These are phyloP conservation scores for Drosophila longiperda DNA, from an alignment of 2,888 invertebrate species.

Conservation along the genomic window DNA sequence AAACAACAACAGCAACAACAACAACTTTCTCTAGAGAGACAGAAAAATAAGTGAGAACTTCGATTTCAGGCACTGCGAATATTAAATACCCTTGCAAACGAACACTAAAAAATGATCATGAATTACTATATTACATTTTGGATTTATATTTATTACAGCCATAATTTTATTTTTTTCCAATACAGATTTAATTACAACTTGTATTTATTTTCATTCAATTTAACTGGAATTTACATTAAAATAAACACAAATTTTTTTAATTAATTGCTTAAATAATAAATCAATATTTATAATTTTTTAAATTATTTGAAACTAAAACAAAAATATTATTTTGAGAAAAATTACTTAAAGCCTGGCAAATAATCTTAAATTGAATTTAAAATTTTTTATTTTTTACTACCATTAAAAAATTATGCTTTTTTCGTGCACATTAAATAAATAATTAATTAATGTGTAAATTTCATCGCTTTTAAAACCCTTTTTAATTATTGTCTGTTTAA, in stretches of 20 bases:
- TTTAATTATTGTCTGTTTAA: neutral
- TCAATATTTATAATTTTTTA: neutral
- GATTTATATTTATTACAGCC: neutral
- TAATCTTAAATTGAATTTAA: neutral
- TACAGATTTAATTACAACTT: neutral
- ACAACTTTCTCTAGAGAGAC: conserved; percentile 34
- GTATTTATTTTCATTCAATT: neutral
- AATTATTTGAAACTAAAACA: neutral
- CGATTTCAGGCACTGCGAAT: neutral
- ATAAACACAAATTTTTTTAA: no score
- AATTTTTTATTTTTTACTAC: neutral
- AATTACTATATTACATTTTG: neutral
- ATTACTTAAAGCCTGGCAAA: neutral
- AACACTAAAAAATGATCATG: neutral
- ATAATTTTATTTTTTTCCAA: neutral
- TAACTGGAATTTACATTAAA: neutral
- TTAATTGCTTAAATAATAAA: fast-evolving
- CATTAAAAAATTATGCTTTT: neutral
- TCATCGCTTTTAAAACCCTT: neutral
- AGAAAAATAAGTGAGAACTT: neutral
- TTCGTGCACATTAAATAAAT: neutral
- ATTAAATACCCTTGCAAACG: neutral
- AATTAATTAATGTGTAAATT: neutral
- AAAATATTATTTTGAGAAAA: neutral
- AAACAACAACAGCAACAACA: conserved; percentile 10